Evolutionary conservation across 2,113 vertebrate genomes (phyloP).

Genomic region (Mastomys natalensis): DNA sequence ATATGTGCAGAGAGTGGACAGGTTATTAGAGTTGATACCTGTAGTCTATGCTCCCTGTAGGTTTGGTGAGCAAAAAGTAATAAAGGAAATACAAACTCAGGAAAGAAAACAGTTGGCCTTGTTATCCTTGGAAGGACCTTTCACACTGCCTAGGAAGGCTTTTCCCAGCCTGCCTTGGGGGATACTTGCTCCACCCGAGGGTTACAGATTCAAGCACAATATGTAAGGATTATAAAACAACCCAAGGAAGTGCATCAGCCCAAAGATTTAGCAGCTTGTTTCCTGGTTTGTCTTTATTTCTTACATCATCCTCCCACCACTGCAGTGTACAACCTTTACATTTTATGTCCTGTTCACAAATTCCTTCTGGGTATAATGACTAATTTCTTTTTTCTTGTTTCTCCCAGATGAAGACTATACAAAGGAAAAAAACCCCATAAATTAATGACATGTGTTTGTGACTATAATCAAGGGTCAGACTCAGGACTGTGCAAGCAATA

Average conservation of each 20-base stretch:
- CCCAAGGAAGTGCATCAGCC: slow-evolving; percentile 63
- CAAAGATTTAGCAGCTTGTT: slow-evolving; percentile 64
- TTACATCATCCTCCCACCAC: slow-evolving; percentile 56
- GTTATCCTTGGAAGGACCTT: slow-evolving; percentile 20
- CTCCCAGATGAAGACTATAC: slow-evolving; percentile 53
- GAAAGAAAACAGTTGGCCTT: background rate
- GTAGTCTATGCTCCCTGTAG: background rate
- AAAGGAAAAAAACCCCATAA: slow-evolving; percentile 51
- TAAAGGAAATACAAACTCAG: slow-evolving; percentile 58
- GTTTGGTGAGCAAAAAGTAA: slow-evolving; percentile 17
- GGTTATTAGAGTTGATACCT: background rate
- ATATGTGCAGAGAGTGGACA: background rate
- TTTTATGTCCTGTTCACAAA: slow-evolving; percentile 68
- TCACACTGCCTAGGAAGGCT: background rate
- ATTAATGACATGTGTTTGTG: slow-evolving; percentile 59
- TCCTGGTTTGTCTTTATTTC: slow-evolving; percentile 69
- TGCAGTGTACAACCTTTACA: slow-evolving; percentile 64
- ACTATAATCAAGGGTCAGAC: slow-evolving; percentile 68
- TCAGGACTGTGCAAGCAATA: slow-evolving; percentile 67
- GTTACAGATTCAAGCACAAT: slow-evolving; percentile 50
- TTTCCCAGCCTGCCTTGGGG: slow-evolving; percentile 32
- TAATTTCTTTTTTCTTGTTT: slow-evolving; percentile 77
- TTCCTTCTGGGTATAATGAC: slow-evolving; percentile 75
- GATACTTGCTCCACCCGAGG: slow-evolving; percentile 46
- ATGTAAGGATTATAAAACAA: slow-evolving; percentile 33